These are phyloP conservation scores for Drosophila subquinaria DNA, from an alignment of 2,888 invertebrate species.

Conservation along the genomic window DNA sequence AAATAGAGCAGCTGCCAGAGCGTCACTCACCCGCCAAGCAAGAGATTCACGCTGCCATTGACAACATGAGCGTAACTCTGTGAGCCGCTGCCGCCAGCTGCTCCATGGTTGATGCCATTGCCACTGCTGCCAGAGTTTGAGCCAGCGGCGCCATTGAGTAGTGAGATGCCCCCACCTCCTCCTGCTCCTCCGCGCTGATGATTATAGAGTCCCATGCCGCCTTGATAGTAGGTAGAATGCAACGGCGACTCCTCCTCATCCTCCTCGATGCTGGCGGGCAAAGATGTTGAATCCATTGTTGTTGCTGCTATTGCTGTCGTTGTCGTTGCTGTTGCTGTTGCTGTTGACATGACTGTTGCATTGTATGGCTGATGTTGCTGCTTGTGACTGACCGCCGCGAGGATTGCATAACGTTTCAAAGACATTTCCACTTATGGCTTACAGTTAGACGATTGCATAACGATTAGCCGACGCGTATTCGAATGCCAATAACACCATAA, in stretches of 20 bases:
- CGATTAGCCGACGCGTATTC: slow-evolving; percentile 59
- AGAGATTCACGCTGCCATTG: slow-evolving; percentile 89
- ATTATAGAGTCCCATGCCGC: slow-evolving; percentile 82
- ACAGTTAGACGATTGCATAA: slow-evolving; percentile 70
- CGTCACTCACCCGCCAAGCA: slow-evolving; percentile 91
- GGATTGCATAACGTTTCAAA: slow-evolving; percentile 88
- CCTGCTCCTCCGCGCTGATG: slow-evolving; percentile 76
- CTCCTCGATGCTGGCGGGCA: slow-evolving; percentile 20
- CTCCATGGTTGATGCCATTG: slow-evolving; percentile 47
- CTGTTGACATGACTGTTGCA: slow-evolving; percentile 58
- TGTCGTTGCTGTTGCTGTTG: slow-evolving; percentile 46
- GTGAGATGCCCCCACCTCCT: slow-evolving; percentile 67
- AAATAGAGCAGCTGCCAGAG: slow-evolving; percentile 31
- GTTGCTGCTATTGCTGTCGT: slow-evolving; percentile 41
- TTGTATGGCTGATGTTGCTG: slow-evolving; percentile 62
- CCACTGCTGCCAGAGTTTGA: slow-evolving; percentile 49
- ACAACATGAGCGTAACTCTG: slow-evolving; percentile 80
- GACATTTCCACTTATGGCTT: slow-evolving; percentile 86
- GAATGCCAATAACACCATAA: slow-evolving; percentile 56
- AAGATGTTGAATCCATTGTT: slow-evolving; percentile 36
- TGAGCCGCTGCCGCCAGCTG: slow-evolving; percentile 55
- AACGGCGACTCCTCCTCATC: slow-evolving; percentile 37
- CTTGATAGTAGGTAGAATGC: slow-evolving; percentile 81
- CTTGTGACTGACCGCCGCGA: slow-evolving; percentile 84
- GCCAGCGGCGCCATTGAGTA: slow-evolving; percentile 63